A percentile compares a stretch with the other conserved stretches of the same genome.
Evolutionary conservation across 1,140 invertebrate species (phyloP).

Genomic region (Drosophila pachea): DNA sequence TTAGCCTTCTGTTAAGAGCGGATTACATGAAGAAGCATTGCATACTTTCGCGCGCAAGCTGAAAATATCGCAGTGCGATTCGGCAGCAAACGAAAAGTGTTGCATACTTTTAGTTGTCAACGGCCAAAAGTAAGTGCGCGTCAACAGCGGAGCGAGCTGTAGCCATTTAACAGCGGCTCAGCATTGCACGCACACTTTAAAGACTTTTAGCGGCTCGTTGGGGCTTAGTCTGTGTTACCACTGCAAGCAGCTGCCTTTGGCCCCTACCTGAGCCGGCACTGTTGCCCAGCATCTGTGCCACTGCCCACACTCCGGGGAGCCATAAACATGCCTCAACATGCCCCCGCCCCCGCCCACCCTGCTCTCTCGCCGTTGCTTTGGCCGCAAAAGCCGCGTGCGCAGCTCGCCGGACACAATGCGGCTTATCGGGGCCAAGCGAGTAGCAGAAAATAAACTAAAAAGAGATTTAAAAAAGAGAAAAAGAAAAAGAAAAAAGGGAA

Average conservation of each 20-base stretch:
- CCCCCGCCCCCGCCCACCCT: too few species aligned
- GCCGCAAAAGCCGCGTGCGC: constrained; percentile 73
- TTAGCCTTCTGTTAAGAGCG: neutral
- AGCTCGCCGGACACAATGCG: constrained; percentile 73
- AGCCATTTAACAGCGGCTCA: constrained; percentile 14
- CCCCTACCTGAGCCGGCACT: constrained; percentile 4
- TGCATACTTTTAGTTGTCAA: too few species aligned
- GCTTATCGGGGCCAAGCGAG: constrained; percentile 62
- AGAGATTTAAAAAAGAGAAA: too few species aligned
- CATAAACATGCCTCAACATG: constrained; percentile 61
- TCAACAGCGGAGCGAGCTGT: too few species aligned
- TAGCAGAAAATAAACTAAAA: constrained; percentile 17
- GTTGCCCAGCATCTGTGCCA: constrained; percentile 31
- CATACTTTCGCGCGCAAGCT: too few species aligned
- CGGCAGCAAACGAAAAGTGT: too few species aligned
- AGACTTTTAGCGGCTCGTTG: constrained; percentile 43
- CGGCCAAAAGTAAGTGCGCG: neutral
- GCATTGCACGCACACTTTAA: constrained; percentile 9
- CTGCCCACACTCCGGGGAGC: constrained; percentile 30
- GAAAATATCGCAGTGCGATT: too few species aligned
- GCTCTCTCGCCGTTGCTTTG: neutral
- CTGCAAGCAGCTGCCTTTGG: neutral
- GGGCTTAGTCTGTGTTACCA: constrained; percentile 31
- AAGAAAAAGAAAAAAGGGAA: neutral
- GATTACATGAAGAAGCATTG: too few species aligned